Conservation (phyloP, 2,888 invertebrate species). For the Callyntrura sp. region DNA sequence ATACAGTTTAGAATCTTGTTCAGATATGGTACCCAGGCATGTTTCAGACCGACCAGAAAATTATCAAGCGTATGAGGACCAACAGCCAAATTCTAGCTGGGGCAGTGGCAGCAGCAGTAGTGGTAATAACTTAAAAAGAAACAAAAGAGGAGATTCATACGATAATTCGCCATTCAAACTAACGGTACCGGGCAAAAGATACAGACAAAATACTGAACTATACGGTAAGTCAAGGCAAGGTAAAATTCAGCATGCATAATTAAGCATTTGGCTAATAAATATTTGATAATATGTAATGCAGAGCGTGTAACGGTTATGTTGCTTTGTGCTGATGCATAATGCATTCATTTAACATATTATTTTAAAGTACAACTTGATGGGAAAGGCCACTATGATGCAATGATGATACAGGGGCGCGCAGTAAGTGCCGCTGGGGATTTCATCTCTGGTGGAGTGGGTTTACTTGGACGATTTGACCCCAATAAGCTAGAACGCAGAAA, state of each 20-base stretch:
- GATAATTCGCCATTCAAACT: slow-evolving; percentile 78
- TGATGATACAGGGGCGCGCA: slow-evolving; percentile 80
- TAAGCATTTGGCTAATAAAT: neutral
- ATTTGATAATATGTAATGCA: no score
- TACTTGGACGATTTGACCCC: slow-evolving; percentile 81
- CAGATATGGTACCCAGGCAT: slow-evolving; percentile 81
- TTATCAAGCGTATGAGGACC: slow-evolving; percentile 39
- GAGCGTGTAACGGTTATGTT: no score
- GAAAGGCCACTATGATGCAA: slow-evolving; percentile 79
- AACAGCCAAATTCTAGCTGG: slow-evolving; percentile 61
- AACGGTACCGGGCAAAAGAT: slow-evolving; percentile 78
- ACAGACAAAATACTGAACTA: slow-evolving; percentile 80
- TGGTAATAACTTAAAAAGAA: slow-evolving; percentile 12
- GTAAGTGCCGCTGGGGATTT: slow-evolving; percentile 73
- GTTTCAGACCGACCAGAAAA: slow-evolving; percentile 45
- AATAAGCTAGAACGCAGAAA: slow-evolving; percentile 48
- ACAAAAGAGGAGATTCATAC: slow-evolving; percentile 60
- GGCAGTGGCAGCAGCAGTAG: slow-evolving; percentile 12
- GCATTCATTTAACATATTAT: slow-evolving; percentile 27
- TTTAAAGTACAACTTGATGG: slow-evolving; percentile 82
- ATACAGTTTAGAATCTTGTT: slow-evolving; percentile 81
- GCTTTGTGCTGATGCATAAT: no score
- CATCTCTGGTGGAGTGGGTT: slow-evolving; percentile 79
- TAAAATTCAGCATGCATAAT: slow-evolving; percentile 43
- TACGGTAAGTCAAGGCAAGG: slow-evolving; percentile 74